Evolutionary conservation across 2,888 invertebrate species (phyloP).

Genomic region (Spilarctia lutea): DNA sequence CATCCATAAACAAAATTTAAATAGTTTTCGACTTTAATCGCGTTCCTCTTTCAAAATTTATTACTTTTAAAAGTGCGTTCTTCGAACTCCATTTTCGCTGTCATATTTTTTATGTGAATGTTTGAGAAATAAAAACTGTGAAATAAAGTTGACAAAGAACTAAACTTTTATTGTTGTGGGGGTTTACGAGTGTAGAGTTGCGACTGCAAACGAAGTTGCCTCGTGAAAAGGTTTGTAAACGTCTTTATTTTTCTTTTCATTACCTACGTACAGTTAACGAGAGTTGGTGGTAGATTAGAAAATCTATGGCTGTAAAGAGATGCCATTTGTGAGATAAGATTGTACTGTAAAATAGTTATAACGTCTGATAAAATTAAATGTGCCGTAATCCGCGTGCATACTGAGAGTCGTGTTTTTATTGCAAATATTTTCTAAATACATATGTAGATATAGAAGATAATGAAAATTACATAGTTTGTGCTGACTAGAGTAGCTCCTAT

Average conservation of each 20-base stretch:
- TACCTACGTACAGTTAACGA: conserved; percentile 1
- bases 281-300: conserved; percentile 13
- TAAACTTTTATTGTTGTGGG: conserved; percentile 39
- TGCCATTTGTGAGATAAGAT: conserved; percentile 11
- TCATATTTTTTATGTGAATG: conserved; percentile 17
- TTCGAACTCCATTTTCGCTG: not conserved
- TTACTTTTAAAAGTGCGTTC: conserved; percentile 28
- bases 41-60: conserved; percentile 24
- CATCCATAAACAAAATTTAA: not conserved
- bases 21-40: not conserved
- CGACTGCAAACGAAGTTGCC: conserved; percentile 28
- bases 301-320: conserved; percentile 4
- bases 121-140: conserved; percentile 28
- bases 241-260: conserved; percentile 20
- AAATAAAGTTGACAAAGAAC: conserved; percentile 22
- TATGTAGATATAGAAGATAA: not conserved
- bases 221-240: conserved; percentile 47
- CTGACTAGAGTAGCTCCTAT: not conserved
- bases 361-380: not conserved
- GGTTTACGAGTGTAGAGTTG: conserved; percentile 36
- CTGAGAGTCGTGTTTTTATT: not conserved
- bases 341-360: conserved; percentile 1
- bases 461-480: not conserved
- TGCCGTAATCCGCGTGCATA: not conserved
- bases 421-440: not conserved